Conservation (phyloP, 1,140 invertebrate species). For the Mizuhopecten yessoensis region DNA sequence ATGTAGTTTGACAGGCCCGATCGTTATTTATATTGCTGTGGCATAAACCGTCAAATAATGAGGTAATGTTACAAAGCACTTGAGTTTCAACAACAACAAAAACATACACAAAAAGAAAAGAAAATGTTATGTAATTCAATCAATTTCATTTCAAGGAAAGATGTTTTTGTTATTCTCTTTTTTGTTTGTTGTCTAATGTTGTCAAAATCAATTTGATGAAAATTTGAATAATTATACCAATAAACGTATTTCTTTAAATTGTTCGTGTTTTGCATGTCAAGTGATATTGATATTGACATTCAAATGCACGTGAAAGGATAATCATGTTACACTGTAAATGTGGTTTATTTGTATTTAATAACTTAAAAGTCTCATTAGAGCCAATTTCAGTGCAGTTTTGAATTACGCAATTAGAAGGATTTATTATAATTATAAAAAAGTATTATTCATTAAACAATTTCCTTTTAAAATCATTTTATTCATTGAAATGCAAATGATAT, state of each 20-base stretch:
- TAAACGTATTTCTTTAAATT: not conserved
- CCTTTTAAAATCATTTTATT: not conserved
- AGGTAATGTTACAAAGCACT: no score
- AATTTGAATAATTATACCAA: not conserved
- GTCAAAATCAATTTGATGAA: no score
- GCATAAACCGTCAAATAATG: no score
- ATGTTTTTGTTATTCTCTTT: no score
- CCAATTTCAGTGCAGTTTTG: not conserved
- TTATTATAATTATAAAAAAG: not conserved
- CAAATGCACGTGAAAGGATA: not conserved
- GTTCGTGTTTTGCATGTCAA: not conserved
- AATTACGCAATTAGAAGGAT: not conserved
- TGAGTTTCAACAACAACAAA: no score
- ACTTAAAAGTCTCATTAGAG: not conserved
- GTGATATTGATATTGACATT: not conserved
- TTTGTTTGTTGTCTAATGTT: no score
- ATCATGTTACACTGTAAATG: not conserved
- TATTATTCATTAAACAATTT: slow-evolving; percentile 36
- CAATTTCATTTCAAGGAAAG: no score
- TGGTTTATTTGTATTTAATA: not conserved
- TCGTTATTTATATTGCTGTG: no score
- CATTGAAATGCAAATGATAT: slow-evolving; percentile 11
- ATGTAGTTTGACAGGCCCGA: no score
- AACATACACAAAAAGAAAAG: no score
- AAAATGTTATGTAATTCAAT: no score